These are phyloP conservation scores for Hephaestus fuliginosus DNA, from an alignment of 2,797 vertebrate species.

Conservation along the genomic window DNA sequence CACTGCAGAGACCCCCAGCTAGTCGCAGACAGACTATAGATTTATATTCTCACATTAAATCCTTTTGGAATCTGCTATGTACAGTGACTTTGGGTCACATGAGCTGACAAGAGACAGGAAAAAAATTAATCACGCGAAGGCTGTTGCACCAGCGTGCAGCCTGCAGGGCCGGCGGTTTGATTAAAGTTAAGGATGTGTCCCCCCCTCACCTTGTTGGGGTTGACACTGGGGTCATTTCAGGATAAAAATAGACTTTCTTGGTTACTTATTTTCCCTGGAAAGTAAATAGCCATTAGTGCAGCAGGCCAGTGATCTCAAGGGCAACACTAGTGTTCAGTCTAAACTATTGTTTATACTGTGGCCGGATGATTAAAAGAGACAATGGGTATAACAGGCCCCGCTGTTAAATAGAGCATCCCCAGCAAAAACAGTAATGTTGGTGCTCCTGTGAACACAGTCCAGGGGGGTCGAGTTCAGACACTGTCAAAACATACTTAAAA, in stretches of 20 bases:
- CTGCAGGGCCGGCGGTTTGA: slow-evolving; percentile 61
- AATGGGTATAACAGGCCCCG: slow-evolving; percentile 31
- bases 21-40: slow-evolving; percentile 51
- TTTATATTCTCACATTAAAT: slow-evolving; percentile 66
- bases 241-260: slow-evolving; percentile 78
- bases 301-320: slow-evolving; percentile 77
- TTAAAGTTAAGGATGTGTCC: slow-evolving; percentile 68
- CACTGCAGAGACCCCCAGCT: slow-evolving; percentile 73
- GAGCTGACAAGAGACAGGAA: slow-evolving; percentile 55
- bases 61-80: slow-evolving; percentile 47
- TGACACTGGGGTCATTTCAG: slow-evolving; percentile 71
- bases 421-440: slow-evolving; percentile 64
- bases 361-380: slow-evolving; percentile 75
- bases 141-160: slow-evolving; percentile 65
- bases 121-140: slow-evolving; percentile 52
- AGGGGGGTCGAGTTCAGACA: slow-evolving; percentile 67
- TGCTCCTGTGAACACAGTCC: slow-evolving; percentile 60
- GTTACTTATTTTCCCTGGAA: slow-evolving; percentile 76
- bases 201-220: slow-evolving; percentile 50
- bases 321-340: slow-evolving; percentile 55
- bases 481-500: slow-evolving; percentile 73
- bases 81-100: slow-evolving; percentile 53
- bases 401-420: slow-evolving; percentile 56
- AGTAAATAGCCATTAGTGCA: slow-evolving; percentile 80
- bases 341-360: slow-evolving; percentile 73